Evolutionary conservation across 2,113 vertebrate species (phyloP).

Genomic region (Zeus faber): DNA sequence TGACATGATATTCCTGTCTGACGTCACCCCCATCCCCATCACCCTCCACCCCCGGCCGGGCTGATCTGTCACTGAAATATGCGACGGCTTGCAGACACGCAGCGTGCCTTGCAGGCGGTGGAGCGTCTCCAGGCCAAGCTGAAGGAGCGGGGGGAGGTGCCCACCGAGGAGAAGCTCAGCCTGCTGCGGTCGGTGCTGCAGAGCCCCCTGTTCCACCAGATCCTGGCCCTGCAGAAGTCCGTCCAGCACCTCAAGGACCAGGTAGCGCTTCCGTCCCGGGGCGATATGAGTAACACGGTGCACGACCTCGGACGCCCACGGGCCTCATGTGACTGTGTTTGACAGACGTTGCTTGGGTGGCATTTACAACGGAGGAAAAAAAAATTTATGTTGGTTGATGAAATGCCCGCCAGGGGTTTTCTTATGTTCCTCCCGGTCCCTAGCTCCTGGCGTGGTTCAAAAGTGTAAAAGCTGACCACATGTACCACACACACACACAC

Average conservation of each 20-base stretch:
- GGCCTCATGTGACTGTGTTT: too few relatives aligned
- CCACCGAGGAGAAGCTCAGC: conserved; percentile 88
- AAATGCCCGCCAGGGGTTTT: too few relatives aligned
- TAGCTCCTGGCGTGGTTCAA: too few relatives aligned
- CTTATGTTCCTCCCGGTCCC: too few relatives aligned
- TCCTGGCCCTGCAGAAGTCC: conserved; percentile 89
- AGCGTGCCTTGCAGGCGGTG: conserved; percentile 90
- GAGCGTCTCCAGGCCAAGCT: conserved; percentile 92
- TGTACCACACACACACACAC: too few relatives aligned
- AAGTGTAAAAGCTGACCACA: too few relatives aligned
- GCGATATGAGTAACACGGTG: too few relatives aligned
- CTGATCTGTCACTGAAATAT: conserved; percentile 70
- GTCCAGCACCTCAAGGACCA: conserved; percentile 90
- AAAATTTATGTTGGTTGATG: too few relatives aligned
- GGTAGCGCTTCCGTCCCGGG: conserved; percentile 71
- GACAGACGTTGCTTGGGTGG: too few relatives aligned
- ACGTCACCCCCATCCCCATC: not conserved
- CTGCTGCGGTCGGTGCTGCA: conserved; percentile 91
- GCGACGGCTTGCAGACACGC: conserved; percentile 79
- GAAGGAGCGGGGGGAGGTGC: conserved; percentile 86
- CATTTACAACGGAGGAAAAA: too few relatives aligned
- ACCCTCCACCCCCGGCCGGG: conserved; percentile 4
- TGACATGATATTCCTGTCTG: too few relatives aligned
- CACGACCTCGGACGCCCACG: too few relatives aligned
- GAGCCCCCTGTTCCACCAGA: conserved; percentile 97